Conservation (phyloP, 37 sponge, comb jelly and placozoan species). For the Amphimedon queenslandica region DNA sequence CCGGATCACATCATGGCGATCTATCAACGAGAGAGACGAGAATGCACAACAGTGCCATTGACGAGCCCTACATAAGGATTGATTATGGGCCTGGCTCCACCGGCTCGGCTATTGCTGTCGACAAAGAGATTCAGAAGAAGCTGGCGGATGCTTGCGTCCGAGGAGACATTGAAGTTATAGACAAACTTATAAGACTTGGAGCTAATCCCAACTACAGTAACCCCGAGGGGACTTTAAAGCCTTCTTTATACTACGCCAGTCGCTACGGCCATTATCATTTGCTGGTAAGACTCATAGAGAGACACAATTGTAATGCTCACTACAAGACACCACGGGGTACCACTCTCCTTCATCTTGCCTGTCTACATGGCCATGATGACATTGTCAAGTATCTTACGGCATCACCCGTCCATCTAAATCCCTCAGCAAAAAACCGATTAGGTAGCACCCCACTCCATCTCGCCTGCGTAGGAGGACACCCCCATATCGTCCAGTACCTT, state of each 20-base stretch:
- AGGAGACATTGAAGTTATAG: neutral
- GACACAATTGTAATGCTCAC: slow-evolving; percentile 5
- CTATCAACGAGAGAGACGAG: no score
- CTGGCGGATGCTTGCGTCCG: neutral
- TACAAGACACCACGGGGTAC: slow-evolving; percentile 16
- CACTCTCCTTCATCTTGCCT: slow-evolving; percentile 30
- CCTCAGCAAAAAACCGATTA: slow-evolving; percentile 5
- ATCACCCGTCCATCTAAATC: neutral
- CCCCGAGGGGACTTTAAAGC: neutral
- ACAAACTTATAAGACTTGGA: neutral
- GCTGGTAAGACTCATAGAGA: slow-evolving; percentile 5
- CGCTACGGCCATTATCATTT: slow-evolving; percentile 6
- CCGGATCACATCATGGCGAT: no score
- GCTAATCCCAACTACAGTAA: slow-evolving; percentile 6
- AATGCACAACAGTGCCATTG: no score
- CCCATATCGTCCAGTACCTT: slow-evolving; percentile 22
- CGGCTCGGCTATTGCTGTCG: neutral
- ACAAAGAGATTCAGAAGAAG: neutral
- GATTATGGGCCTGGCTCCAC: no score
- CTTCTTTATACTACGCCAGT: slow-evolving; percentile 29
- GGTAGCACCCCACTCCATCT: slow-evolving; percentile 34
- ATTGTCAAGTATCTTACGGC: slow-evolving; percentile 18
- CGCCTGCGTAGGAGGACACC: slow-evolving; percentile 42
- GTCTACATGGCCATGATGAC: slow-evolving; percentile 23
- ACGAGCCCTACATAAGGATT: no score